A percentile compares a stretch with the other conserved stretches of the same genome.
Evolutionary conservation across 2,797 vertebrate genomes (phyloP).

Genomic region (Mus minutoides): DNA sequence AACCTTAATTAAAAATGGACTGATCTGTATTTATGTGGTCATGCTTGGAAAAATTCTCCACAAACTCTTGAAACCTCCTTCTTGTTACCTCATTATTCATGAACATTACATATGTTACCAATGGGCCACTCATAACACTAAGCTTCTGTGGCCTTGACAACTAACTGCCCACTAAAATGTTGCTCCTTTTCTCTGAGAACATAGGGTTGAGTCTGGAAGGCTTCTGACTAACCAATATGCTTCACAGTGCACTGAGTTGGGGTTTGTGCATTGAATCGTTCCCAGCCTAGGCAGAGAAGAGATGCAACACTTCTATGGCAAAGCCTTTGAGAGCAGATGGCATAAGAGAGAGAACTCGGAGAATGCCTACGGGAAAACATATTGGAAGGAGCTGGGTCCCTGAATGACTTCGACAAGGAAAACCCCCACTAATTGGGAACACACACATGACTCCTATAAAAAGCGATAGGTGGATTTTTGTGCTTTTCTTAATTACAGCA

Average conservation of each 20-base stretch:
- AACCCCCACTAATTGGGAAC: not conserved
- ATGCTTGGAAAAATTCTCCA: not conserved
- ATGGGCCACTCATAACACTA: not conserved
- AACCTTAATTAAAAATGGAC: not conserved
- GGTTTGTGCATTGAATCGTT: not conserved
- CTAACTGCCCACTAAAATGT: not conserved
- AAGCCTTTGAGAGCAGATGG: not conserved
- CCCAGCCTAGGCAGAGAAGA: not conserved
- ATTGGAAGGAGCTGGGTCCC: not conserved
- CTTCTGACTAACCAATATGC: not conserved
- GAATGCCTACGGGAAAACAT: not conserved
- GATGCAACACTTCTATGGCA: not conserved
- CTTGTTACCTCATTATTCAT: not conserved
- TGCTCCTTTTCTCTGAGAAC: not conserved
- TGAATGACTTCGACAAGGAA: not conserved
- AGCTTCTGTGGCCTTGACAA: not conserved
- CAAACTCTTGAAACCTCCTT: not conserved
- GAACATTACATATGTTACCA: not conserved
- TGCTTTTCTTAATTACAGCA: not conserved
- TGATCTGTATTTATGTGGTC: not conserved
- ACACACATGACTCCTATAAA: not conserved
- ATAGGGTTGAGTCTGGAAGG: not conserved
- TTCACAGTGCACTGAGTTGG: not conserved
- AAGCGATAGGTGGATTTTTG: not conserved
- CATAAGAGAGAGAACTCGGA: not conserved